Percentiles rank a stretch among this genome's conserved stretches.
These are phyloP conservation scores for Drosophila anomelani DNA, from an alignment of 2,888 invertebrate species.

Conservation along the genomic window DNA sequence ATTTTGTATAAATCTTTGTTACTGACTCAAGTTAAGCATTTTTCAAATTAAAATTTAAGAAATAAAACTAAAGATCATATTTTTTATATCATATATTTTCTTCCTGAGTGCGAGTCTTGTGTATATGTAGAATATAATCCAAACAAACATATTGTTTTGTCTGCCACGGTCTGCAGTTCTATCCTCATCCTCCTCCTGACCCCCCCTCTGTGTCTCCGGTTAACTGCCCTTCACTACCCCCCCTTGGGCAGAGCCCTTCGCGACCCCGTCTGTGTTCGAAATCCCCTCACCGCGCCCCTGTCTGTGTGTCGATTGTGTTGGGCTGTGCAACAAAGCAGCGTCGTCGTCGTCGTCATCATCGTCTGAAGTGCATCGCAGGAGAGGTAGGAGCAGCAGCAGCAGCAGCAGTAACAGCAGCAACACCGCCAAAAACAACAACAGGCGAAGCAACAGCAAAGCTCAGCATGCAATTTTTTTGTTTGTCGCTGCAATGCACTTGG, in stretches of 20 bases:
- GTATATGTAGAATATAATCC: constrained; percentile 69
- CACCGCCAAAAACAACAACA: constrained; percentile 22
- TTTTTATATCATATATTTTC: background rate
- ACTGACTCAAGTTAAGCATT: too few species aligned
- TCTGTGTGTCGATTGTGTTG: constrained; percentile 76
- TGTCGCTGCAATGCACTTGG: constrained; percentile 55
- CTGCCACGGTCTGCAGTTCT: constrained; percentile 68
- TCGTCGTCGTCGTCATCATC: constrained; percentile 41
- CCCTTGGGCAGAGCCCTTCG: constrained; percentile 13
- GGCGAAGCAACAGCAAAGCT: constrained; percentile 46
- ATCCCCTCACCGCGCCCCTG: constrained; percentile 51
- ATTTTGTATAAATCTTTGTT: too few species aligned
- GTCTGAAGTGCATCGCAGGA: constrained; percentile 73
- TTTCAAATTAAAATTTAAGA: too few species aligned
- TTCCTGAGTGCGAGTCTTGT: constrained; percentile 4
- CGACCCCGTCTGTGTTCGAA: constrained; percentile 38
- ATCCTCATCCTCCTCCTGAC: constrained; percentile 7
- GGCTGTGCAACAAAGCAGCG: constrained; percentile 72
- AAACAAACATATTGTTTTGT: constrained; percentile 81
- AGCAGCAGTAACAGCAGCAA: constrained; percentile 49
- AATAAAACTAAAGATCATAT: too few species aligned
- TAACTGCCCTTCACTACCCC: constrained; percentile 13
- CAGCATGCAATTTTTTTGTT: constrained; percentile 69
- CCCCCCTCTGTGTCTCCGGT: constrained; percentile 15
- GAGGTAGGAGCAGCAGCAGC: constrained; percentile 25